These are phyloP conservation scores for Heteromyza rotundicornis DNA, from an alignment of 2,888 invertebrate species.

Conservation along the genomic window DNA sequence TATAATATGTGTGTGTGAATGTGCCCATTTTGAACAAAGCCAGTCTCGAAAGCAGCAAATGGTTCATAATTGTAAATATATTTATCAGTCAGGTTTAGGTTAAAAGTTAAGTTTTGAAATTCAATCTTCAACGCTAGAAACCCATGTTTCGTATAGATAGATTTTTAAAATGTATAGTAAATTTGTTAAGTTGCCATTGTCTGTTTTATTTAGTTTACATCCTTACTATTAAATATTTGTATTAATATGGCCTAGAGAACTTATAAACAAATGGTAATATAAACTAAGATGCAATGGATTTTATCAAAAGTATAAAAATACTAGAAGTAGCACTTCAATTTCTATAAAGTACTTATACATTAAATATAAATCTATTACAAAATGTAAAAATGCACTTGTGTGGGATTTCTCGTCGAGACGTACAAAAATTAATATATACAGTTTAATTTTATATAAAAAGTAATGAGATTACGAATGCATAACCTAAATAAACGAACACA, in stretches of 20 bases:
- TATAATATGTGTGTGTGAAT: background rate
- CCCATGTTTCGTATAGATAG: background rate
- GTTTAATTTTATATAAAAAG: background rate
- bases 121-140: background rate
- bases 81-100: background rate
- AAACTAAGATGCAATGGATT: too few relatives aligned
- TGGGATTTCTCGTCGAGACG: background rate
- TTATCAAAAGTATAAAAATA: too few relatives aligned
- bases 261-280: slow-evolving; percentile 13
- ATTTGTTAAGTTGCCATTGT: slow-evolving; percentile 6
- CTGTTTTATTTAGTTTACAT: slow-evolving; percentile 21
- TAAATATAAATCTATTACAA: background rate
- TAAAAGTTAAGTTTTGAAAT: too few relatives aligned
- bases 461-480: background rate
- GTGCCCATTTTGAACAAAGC: too few relatives aligned
- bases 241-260: slow-evolving; percentile 48
- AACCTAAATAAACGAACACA: background rate
- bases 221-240: slow-evolving; percentile 45
- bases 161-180: background rate
- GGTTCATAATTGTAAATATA: background rate
- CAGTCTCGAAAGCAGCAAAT: too few relatives aligned
- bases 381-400: background rate
- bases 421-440: background rate
- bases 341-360: background rate
- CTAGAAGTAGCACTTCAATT: background rate